Evolutionary conservation across 1,140 invertebrate genomes (phyloP), one percentile per base, ranked within the genome.

Genomic region (Aporrectodea caliginosa): DNA sequence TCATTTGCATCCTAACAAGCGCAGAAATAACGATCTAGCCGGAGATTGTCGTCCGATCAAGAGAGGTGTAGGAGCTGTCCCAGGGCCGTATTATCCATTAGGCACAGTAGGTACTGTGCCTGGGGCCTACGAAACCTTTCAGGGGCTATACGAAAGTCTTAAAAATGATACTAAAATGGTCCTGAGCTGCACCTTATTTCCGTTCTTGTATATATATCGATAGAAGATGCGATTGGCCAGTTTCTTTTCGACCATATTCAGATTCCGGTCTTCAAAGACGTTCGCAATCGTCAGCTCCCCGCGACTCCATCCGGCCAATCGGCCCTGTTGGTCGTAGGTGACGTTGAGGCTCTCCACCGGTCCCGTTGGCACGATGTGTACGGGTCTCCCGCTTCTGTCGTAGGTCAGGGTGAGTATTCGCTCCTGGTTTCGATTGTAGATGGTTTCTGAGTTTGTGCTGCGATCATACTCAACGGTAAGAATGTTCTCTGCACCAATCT

Each of bases 251-350:
- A 93, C 92, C n/a, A 97, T 88, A 78, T 95, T 90, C 0, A 95
- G 95, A 1, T 32, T 35, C 80, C 94, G 93, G 0, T 92, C 91
- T 83, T 96, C 94, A 86, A 97, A 98, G 78, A 91, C 92, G 84
- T 95, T 95, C 69, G 92, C 92, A 84, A 97, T 93, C 82, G 93
- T 92, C 2, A 93, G 92, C 0, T 91, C 90, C 0, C 95, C 96
- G 93, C 96, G 96, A 84, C 92, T 92, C 95, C 96, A 97, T 29
- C 92, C 92, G 81, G 94, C 93, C n/a, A 98, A 92, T 76, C 95
- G 91, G 82, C 96, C 96, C 88, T 95, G 96, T 78, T 90, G 82
- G 79, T 86, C 87, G 82, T 90, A 90, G 82, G 95, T 94, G 1
- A 98, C 88, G 83, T 96, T 94, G 1, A 98, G 93, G 80, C 93